A percentile compares a stretch with the other conserved stretches of the same genome.
Conservation (phyloP, 2,888 invertebrate species). For the Lissocephala sabroskyi region DNA sequence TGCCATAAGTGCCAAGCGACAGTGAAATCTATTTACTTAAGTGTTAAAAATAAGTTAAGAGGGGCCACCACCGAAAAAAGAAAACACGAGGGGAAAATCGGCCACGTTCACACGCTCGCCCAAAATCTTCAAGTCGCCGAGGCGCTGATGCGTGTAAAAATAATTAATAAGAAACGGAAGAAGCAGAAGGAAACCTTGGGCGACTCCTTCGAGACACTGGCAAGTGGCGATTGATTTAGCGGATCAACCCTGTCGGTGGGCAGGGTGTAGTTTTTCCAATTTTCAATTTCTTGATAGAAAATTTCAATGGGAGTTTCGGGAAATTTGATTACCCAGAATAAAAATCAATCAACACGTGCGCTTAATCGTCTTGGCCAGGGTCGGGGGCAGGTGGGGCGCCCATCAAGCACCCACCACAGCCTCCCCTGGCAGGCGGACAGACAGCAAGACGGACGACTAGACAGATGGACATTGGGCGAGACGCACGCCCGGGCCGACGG, state of each 20-base stretch:
- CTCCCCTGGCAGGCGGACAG: no score
- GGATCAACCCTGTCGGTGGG: background rate
- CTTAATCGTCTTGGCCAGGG: conserved; percentile 54
- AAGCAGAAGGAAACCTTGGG: background rate
- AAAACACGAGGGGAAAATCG: no score
- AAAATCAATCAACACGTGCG: conserved; percentile 58
- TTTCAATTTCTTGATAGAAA: background rate
- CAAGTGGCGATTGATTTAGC: conserved; percentile 13
- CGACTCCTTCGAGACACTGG: background rate
- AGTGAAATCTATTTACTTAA: conserved; percentile 58
- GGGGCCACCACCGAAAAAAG: no score
- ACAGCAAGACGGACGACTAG: conserved; percentile 14
- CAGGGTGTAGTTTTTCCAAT: background rate
- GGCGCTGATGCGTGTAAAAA: conserved; percentile 10
- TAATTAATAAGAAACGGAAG: conserved; percentile 5
- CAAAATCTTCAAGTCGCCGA: no score
- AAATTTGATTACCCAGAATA: conserved; percentile 34
- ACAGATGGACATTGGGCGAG: background rate
- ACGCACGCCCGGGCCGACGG: background rate
- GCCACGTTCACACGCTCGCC: no score
- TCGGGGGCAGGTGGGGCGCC: no score
- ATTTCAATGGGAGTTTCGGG: background rate
- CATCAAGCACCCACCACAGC: no score
- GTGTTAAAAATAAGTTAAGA: conserved; percentile 39
- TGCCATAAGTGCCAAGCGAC: conserved; percentile 38